Conservation (phyloP, 2,888 invertebrate genomes). For the Athalia cordata region DNA sequence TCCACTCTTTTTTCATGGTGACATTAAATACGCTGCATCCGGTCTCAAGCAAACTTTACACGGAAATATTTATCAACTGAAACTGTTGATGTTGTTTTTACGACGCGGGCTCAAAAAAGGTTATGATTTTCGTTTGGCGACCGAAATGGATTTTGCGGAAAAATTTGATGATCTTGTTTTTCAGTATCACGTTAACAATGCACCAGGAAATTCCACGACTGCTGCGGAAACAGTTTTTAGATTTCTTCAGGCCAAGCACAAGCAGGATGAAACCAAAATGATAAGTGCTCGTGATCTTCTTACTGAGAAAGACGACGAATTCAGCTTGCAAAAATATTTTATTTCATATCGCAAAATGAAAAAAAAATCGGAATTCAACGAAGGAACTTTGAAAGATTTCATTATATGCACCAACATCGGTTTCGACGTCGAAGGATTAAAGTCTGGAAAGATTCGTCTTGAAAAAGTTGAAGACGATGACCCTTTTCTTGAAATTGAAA, state of each 20-base stretch:
- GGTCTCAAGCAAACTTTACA: conserved; percentile 4
- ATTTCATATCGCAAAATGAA: neutral
- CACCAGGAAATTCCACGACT: neutral
- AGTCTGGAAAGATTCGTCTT: neutral
- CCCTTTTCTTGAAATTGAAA: neutral
- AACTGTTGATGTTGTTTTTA: conserved; percentile 48
- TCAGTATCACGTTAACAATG: neutral
- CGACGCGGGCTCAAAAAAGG: conserved; percentile 22
- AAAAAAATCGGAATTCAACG: neutral
- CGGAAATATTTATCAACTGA: conserved; percentile 43
- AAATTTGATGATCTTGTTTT: conserved; percentile 46
- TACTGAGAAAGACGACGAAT: neutral
- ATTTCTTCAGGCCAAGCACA: conserved; percentile 13
- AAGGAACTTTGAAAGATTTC: neutral
- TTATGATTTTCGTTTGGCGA: conserved; percentile 37
- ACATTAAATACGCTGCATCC: neutral
- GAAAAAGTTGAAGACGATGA: neutral
- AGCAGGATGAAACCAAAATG: neutral
- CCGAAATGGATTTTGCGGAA: conserved; percentile 44
- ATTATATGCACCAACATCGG: conserved; percentile 15
- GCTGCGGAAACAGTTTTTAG: neutral
- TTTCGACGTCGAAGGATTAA: neutral
- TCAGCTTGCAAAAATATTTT: conserved; percentile 6
- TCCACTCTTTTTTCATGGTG: too few species aligned
- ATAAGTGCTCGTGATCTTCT: neutral